Conservation (phyloP, 2,113 vertebrate genomes). For the Saccopteryx bilineata region DNA sequence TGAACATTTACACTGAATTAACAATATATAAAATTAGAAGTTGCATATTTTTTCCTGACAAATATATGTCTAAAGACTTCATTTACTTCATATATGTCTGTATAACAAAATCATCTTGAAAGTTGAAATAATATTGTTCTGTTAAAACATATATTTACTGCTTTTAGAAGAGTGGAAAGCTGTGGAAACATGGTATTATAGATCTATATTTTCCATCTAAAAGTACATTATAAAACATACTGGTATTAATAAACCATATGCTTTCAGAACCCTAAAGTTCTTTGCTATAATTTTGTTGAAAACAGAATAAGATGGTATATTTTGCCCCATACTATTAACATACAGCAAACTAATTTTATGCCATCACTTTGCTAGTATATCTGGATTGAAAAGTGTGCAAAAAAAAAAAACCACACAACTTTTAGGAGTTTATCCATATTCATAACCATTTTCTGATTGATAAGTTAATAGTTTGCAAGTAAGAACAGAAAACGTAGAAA, state of each 20-base stretch:
- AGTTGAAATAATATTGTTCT: slow-evolving; percentile 78
- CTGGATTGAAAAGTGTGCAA: slow-evolving; percentile 80
- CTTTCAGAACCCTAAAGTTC: slow-evolving; percentile 83
- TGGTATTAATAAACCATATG: slow-evolving; percentile 89
- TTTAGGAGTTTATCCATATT: slow-evolving; percentile 87
- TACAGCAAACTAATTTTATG: slow-evolving; percentile 83
- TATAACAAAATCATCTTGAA: slow-evolving; percentile 79
- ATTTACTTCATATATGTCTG: slow-evolving; percentile 68
- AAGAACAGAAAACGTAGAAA: slow-evolving; percentile 81
- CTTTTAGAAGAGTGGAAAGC: slow-evolving; percentile 85
- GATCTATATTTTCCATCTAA: slow-evolving; percentile 86
- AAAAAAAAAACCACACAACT: slow-evolving; percentile 82
- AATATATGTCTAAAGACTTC: slow-evolving; percentile 69
- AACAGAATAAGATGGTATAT: slow-evolving; percentile 79
- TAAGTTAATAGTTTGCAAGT: slow-evolving; percentile 81
- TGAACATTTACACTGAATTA: slow-evolving; percentile 71
- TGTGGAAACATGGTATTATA: slow-evolving; percentile 85
- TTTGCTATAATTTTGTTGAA: slow-evolving; percentile 86
- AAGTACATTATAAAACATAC: slow-evolving; percentile 85
- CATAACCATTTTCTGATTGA: slow-evolving; percentile 82
- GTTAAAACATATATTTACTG: slow-evolving; percentile 80
- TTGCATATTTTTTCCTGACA: slow-evolving; percentile 65
- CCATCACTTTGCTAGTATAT: slow-evolving; percentile 77
- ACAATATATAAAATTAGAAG: slow-evolving; percentile 59
- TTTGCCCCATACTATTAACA: slow-evolving; percentile 81